Evolutionary conservation across 2,797 vertebrate genomes (phyloP).

Genomic region (Tinamus major): DNA sequence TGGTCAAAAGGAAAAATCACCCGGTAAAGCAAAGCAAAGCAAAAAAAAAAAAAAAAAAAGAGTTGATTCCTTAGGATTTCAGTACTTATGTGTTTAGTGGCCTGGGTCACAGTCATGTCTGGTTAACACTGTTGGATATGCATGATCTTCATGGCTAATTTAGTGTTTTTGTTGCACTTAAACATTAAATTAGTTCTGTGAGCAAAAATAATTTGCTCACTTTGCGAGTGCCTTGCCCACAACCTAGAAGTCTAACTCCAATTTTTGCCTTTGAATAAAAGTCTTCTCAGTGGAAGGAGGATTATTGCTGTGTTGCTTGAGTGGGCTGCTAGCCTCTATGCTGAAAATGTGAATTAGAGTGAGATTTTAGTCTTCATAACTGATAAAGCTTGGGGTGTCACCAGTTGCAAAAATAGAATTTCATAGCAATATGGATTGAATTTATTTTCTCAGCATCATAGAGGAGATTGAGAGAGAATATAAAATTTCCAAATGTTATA

Average conservation of each 20-base stretch:
- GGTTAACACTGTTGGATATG: slow-evolving; percentile 62
- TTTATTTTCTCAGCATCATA: slow-evolving; percentile 67
- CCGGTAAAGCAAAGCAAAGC: slow-evolving; percentile 55
- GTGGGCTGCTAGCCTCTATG: slow-evolving; percentile 44
- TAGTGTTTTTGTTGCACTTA: slow-evolving; percentile 73
- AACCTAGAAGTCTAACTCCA: slow-evolving; percentile 75
- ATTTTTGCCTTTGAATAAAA: slow-evolving; percentile 79
- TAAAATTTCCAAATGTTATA: slow-evolving; percentile 31
- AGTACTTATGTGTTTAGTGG: slow-evolving; percentile 52
- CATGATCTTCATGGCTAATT: slow-evolving; percentile 74
- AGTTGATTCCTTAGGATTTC: slow-evolving; percentile 47
- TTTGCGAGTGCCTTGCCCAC: slow-evolving; percentile 80
- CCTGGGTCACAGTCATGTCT: slow-evolving; percentile 72
- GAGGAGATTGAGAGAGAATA: slow-evolving; percentile 40
- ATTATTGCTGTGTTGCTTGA: slow-evolving; percentile 62
- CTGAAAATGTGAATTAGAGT: slow-evolving; percentile 39
- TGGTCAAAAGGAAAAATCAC: slow-evolving; percentile 23
- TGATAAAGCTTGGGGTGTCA: slow-evolving; percentile 13
- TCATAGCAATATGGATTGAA: slow-evolving; percentile 73
- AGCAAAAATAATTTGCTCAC: slow-evolving; percentile 75
- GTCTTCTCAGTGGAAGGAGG: slow-evolving; percentile 68
- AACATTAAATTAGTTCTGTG: slow-evolving; percentile 76
- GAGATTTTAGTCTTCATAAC: slow-evolving; percentile 32
- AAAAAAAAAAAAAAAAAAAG: not conserved
- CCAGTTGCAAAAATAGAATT: slow-evolving; percentile 67